Conservation (phyloP, 2,888 invertebrate genomes). For the Cheilosia soror region DNA sequence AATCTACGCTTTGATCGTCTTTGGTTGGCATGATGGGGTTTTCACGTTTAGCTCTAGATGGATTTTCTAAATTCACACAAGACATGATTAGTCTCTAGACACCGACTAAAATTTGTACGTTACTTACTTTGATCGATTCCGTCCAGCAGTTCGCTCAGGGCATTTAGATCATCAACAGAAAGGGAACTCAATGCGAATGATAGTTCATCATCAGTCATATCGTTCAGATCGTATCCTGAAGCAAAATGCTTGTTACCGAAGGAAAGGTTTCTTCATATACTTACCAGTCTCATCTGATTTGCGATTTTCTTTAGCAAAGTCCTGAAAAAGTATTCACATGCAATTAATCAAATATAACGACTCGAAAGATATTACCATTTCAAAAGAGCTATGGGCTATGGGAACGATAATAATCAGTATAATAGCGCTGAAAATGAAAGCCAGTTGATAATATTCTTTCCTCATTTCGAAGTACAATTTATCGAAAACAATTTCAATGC, state of each 20-base stretch:
- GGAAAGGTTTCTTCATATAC: not conserved
- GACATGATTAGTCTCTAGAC: not conserved
- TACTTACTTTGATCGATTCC: conserved; percentile 65
- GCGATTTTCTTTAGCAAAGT: not conserved
- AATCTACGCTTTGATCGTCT: conserved; percentile 37
- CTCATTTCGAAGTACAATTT: not conserved
- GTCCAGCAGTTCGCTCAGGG: conserved; percentile 79
- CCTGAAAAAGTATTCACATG: conserved; percentile 1
- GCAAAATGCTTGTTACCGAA: not conserved
- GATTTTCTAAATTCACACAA: not conserved
- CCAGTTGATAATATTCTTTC: not conserved
- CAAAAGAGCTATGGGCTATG: not conserved
- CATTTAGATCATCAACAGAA: conserved; percentile 79
- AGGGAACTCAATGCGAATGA: conserved; percentile 79
- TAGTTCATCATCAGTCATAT: conserved; percentile 79
- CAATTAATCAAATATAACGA: no score
- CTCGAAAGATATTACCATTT: conserved; percentile 32
- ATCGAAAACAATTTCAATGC: not conserved
- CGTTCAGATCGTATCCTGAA: conserved; percentile 8
- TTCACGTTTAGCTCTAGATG: conserved; percentile 74
- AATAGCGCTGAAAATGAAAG: not conserved
- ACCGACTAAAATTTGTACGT: not conserved
- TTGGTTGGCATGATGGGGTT: conserved; percentile 27
- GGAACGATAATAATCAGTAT: not conserved
- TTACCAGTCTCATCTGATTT: conserved; percentile 12